These are phyloP conservation scores for Cerastis leucographa DNA, from an alignment of 2,888 invertebrate species.

Conservation along the genomic window DNA sequence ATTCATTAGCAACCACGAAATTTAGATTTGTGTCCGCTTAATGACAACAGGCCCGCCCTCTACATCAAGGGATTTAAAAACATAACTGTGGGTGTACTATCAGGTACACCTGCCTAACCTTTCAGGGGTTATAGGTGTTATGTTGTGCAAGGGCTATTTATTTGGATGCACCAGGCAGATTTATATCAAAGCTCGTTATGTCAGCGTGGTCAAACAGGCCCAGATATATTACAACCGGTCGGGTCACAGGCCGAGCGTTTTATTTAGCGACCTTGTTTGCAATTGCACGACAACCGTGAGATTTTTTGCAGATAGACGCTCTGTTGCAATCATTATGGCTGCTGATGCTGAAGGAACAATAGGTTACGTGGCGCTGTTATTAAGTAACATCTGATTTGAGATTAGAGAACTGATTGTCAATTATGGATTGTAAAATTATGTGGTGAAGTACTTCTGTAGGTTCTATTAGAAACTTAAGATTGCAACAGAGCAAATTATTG, in stretches of 20 bases:
- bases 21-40: neutral
- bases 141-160: neutral
- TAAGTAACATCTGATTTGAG: slow-evolving; percentile 49
- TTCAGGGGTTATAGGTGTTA: neutral
- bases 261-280: slow-evolving; percentile 65
- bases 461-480: neutral
- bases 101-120: neutral
- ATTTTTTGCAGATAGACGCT: slow-evolving; percentile 44
- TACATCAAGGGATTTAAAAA: neutral
- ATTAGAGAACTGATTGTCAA: slow-evolving; percentile 21
- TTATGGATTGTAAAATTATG: slow-evolving; percentile 24
- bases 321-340: slow-evolving; percentile 45
- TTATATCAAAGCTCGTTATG: slow-evolving; percentile 45
- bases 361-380: slow-evolving; percentile 35
- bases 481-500: neutral
- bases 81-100: neutral
- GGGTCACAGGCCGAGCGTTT: slow-evolving; percentile 55
- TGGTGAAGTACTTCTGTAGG: neutral
- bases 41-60: neutral
- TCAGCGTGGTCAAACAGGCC: slow-evolving; percentile 47
- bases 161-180: slow-evolving; percentile 23
- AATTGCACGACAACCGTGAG: slow-evolving; percentile 57
- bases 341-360: slow-evolving; percentile 46
- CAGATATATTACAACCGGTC: slow-evolving; percentile 71
- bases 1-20: neutral